Evolutionary conservation across 2,113 vertebrate genomes (phyloP).

Genomic region (Calidris pygmaea): DNA sequence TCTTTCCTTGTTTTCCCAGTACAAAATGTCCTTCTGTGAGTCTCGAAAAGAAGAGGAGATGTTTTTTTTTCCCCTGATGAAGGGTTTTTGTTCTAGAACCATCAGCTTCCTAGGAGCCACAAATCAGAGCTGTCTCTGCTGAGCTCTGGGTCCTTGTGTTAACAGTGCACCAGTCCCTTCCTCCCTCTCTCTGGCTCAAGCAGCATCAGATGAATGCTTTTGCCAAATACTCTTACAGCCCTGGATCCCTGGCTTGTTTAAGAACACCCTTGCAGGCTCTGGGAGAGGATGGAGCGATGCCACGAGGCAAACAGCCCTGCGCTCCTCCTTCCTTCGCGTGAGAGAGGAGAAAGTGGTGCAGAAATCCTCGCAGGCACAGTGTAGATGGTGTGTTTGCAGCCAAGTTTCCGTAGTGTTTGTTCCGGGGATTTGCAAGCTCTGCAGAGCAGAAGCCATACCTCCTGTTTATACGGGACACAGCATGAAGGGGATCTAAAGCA

Average conservation of each 20-base stretch:
- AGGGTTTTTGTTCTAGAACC: not conserved
- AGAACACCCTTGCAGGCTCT: not conserved
- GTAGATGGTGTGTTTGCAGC: not conserved
- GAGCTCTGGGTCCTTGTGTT: not conserved
- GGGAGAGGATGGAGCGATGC: not conserved
- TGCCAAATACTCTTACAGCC: not conserved
- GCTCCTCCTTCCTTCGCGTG: not conserved
- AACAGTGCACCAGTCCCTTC: not conserved
- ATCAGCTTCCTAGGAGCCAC: not conserved
- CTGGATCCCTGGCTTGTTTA: not conserved
- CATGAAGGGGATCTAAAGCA: not conserved
- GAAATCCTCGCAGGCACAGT: not conserved
- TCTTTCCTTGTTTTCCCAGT: not conserved
- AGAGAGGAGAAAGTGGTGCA: not conserved
- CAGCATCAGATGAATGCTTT: not conserved
- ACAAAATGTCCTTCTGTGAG: not conserved
- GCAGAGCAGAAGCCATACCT: not conserved
- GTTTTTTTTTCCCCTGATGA: not conserved
- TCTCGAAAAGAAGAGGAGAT: not conserved
- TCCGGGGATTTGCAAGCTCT: not conserved
- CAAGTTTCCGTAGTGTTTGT: not conserved
- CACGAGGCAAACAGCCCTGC: not conserved
- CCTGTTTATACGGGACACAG: fast-evolving
- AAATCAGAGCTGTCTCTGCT: not conserved
- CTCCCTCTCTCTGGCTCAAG: not conserved